phyloP scores from a whole-genome alignment of 2,888 invertebrate species.

The Thalpophila matura region DNA sequence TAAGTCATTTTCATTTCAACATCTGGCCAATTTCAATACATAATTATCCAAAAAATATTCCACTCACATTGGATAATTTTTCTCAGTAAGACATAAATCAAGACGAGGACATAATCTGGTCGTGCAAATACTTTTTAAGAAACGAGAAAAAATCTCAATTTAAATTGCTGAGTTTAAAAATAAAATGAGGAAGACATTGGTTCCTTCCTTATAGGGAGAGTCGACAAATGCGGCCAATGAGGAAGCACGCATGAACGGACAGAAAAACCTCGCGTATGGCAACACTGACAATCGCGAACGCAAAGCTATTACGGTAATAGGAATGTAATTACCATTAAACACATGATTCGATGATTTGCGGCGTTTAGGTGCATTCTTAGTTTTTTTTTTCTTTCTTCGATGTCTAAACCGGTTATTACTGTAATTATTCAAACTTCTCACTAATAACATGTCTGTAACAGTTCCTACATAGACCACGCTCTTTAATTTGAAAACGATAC shows the following conservation, averaged over 20 bases:
- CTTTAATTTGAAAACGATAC: conserved; percentile 6
- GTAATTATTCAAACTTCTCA: conserved; percentile 34
- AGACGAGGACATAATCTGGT: conserved; percentile 59
- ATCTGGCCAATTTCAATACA: conserved; percentile 51
- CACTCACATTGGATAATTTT: conserved; percentile 58
- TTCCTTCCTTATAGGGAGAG: conserved; percentile 72
- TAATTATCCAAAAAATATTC: conserved; percentile 56
- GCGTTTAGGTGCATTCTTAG: conserved; percentile 31
- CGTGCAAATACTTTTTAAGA: conserved; percentile 52
- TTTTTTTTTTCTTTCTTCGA: conserved; percentile 17
- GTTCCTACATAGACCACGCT: conserved; percentile 12
- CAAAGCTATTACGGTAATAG: conserved; percentile 56
- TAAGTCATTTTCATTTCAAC: conserved; percentile 54
- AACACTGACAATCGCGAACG: conserved; percentile 43
- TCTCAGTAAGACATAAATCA: conserved; percentile 66
- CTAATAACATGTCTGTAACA: conserved; percentile 21
- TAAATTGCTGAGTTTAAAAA: conserved; percentile 64
- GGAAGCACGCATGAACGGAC: conserved; percentile 66
- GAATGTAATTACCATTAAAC: conserved; percentile 49
- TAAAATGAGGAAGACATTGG: conserved; percentile 70
- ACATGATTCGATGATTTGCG: conserved; percentile 39
- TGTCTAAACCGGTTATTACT: conserved; percentile 29
- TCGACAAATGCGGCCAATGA: conserved; percentile 65
- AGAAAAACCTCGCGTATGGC: conserved; percentile 55
- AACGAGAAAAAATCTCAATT: conserved; percentile 52